Conservation (phyloP, 1,140 invertebrate genomes). For the Nomia melanderi region DNA sequence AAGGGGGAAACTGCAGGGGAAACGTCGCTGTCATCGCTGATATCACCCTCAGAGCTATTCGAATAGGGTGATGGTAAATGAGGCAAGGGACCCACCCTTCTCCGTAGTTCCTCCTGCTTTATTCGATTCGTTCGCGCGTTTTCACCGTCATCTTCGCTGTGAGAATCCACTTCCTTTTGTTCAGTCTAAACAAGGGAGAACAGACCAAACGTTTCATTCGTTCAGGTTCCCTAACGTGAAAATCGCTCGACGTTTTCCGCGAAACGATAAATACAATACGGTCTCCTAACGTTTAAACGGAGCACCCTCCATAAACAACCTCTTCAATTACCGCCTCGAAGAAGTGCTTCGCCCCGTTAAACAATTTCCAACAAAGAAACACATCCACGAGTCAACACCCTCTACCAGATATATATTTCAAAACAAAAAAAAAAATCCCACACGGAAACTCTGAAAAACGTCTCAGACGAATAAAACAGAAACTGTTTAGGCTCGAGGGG, state of each 20-base stretch:
- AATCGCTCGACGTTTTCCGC: background rate
- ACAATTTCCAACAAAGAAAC: background rate
- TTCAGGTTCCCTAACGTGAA: background rate
- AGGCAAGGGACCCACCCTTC: slow-evolving; percentile 75
- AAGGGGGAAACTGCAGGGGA: slow-evolving; percentile 75
- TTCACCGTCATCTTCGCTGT: slow-evolving; percentile 75
- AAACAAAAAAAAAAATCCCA: too few species aligned
- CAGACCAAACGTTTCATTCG: background rate
- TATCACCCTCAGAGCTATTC: slow-evolving; percentile 79
- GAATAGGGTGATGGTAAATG: slow-evolving; percentile 76
- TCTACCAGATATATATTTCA: too few species aligned
- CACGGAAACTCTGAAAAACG: too few species aligned
- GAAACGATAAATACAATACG: background rate
- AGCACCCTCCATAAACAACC: too few species aligned
- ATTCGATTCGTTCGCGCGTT: slow-evolving; percentile 69
- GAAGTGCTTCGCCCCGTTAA: background rate
- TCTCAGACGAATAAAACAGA: too few species aligned
- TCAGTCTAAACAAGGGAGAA: slow-evolving; percentile 60
- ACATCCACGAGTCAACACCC: background rate
- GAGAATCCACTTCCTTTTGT: slow-evolving; percentile 69
- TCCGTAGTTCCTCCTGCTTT: slow-evolving; percentile 76
- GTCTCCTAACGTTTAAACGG: too few species aligned
- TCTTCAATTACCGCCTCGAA: too few species aligned
- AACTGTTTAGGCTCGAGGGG: too few species aligned
- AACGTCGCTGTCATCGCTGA: slow-evolving; percentile 78